Evolutionary conservation across 1,140 invertebrate genomes (phyloP).

Genomic region (Zaprionus taronus): DNA sequence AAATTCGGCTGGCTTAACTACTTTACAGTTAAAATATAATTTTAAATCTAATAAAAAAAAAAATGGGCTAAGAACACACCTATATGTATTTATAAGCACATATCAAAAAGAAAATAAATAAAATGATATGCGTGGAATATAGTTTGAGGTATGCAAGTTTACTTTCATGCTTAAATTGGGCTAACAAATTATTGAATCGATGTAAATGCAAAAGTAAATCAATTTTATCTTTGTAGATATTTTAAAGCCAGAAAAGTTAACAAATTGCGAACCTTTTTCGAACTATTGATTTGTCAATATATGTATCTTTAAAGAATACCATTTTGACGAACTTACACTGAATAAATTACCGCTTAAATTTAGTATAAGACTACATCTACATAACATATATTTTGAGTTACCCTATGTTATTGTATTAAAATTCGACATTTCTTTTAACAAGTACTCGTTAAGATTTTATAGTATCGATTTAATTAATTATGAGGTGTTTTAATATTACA

Average conservation of each 20-base stretch:
- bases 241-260: constrained; percentile 2
- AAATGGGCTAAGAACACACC: not conserved
- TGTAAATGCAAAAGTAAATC: not conserved
- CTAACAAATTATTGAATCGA: not conserved
- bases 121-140: not conserved
- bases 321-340: not conserved
- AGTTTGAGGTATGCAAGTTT: not conserved
- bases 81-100: constrained; percentile 6
- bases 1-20: not conserved
- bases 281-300: constrained; percentile 8
- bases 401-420: constrained; percentile 39
- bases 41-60: not conserved
- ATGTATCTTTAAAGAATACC: constrained; percentile 7
- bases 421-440: constrained; percentile 23
- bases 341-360: constrained; percentile 23
- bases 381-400: constrained; percentile 31
- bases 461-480: constrained; percentile 44
- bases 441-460: constrained; percentile 40
- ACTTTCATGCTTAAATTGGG: not conserved
- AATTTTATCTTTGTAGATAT: constrained; percentile 3
- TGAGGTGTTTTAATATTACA: constrained; percentile 46
- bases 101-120: constrained; percentile 9
- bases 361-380: constrained; percentile 35
- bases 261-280: not conserved
- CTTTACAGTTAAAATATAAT: not conserved